These are phyloP conservation scores for Platichthys stellatus DNA, from an alignment of 2,113 vertebrate species.

Conservation along the genomic window DNA sequence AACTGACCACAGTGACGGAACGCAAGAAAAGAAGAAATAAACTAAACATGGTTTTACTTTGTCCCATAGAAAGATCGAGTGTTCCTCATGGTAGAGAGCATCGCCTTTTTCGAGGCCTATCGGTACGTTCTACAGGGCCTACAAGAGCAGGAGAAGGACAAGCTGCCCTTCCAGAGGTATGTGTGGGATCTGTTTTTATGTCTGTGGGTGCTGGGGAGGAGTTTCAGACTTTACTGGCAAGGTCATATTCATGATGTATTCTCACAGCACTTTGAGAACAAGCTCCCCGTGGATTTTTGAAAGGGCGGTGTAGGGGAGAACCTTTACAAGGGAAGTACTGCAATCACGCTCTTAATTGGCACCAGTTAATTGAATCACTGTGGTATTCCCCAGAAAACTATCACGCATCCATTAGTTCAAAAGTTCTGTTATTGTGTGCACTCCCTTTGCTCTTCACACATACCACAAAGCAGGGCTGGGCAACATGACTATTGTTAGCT, in stretches of 20 bases:
- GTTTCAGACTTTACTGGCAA: constrained; percentile 20
- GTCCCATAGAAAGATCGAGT: constrained; percentile 77
- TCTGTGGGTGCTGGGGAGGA: background rate
- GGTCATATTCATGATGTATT: constrained; percentile 20
- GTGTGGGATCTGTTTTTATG: constrained; percentile 2
- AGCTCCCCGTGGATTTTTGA: constrained; percentile 7
- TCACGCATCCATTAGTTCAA: constrained; percentile 22
- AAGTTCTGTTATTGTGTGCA: background rate
- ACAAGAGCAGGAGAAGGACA: constrained; percentile 84
- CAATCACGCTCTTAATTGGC: constrained; percentile 5
- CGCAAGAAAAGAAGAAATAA: background rate
- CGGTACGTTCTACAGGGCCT: constrained; percentile 91
- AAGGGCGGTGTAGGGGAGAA: background rate
- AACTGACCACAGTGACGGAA: background rate
- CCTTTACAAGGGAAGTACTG: constrained; percentile 6
- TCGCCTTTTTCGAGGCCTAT: constrained; percentile 96
- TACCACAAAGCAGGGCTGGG: background rate
- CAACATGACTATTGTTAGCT: too few relatives aligned
- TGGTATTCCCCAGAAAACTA: background rate
- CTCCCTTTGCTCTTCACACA: background rate
- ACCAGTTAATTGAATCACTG: constrained; percentile 16
- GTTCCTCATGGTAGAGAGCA: constrained; percentile 95
- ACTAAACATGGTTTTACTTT: background rate
- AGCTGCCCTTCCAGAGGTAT: constrained; percentile 91
- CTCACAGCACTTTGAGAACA: background rate